Conservation (phyloP, 2,888 invertebrate species). For the Chaitophorus viminalis region DNA sequence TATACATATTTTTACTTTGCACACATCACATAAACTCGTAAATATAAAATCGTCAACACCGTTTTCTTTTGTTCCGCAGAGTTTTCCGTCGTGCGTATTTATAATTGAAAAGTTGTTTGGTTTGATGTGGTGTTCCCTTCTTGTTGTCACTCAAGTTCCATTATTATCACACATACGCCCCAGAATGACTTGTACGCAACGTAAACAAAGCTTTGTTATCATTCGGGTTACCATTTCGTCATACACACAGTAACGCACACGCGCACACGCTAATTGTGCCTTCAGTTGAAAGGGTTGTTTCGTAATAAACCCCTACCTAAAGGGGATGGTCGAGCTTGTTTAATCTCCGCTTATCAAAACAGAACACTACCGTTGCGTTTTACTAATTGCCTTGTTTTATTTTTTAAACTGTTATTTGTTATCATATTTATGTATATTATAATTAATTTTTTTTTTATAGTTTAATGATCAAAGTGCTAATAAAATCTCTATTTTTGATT, state of each 20-base stretch:
- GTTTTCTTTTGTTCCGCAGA: neutral
- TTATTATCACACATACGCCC: neutral
- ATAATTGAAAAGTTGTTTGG: conserved; percentile 49
- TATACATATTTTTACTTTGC: neutral
- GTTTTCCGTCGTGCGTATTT: neutral
- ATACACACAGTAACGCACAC: neutral
- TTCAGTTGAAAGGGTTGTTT: conserved; percentile 32
- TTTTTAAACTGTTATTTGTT: neutral
- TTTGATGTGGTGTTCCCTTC: conserved; percentile 1
- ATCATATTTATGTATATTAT: neutral
- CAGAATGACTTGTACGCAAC: neutral
- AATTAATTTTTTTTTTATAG: conserved; percentile 13
- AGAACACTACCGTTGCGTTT: neutral
- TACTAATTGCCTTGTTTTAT: conserved; percentile 26
- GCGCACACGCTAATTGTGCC: conserved; percentile 41
- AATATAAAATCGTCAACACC: neutral
- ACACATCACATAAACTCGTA: neutral
- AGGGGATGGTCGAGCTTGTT: conserved; percentile 14
- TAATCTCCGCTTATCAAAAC: conserved; percentile 54
- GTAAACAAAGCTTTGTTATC: conserved; percentile 26
- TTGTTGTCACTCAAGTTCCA: conserved; percentile 30
- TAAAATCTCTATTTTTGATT: neutral
- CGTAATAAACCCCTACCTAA: conserved; percentile 42
- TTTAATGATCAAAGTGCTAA: neutral
- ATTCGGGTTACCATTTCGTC: conserved; percentile 27